Evolutionary conservation across 2,888 invertebrate genomes (phyloP), one percentile per base, ranked within the genome.

Genomic region (Idaea dimidiata): DNA sequence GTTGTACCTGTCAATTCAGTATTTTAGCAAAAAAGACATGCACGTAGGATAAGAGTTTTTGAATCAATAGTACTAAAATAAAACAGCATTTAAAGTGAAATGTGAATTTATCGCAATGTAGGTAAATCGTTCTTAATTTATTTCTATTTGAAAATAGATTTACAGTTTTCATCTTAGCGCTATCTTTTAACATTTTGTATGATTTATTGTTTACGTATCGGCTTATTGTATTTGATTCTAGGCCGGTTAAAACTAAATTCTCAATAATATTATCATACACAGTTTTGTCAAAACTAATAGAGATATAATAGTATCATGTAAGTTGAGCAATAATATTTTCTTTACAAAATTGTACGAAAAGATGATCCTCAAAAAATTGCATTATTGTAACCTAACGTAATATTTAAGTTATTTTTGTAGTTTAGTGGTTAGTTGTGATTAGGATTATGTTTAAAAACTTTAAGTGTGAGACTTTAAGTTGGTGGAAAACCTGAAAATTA

Each of bases 91-190:
- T 71, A 70, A 77, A 85, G 88, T 90, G 89, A 87, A 85, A 88
- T 88, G 88, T 89, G 89, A 87, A 84, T 86, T 85, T 81, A 80
- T 77, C 84, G 87, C 82, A 82, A 91, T 90, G 91, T 91, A 91
- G 86, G 91, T 91, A 76, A 72, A 73, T 59, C 61, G 67, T 65
- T 71, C 60, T 61, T 62, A 68, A 67, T 72, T 66, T 74, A 77
- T 68, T 78, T 70, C 74, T 72, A 72, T 81, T 79, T 74, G 64
- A 76, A 81, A 43, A 82, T 74, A 76, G 80, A 78, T 76, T 78
- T 79, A 77, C 64, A 76, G 77, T 76, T 80, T 72, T 72, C 70
- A 64, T 74, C 74, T 72, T 74, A 74, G 74, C 75, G 74, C 67
- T 14, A 18, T 43, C 43, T 43, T 75, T 74, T 74, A 72, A 72